Base-by-base conservation (phyloP, 2,113 vertebrate genomes). In the Oreocharis arfaki region DNA sequence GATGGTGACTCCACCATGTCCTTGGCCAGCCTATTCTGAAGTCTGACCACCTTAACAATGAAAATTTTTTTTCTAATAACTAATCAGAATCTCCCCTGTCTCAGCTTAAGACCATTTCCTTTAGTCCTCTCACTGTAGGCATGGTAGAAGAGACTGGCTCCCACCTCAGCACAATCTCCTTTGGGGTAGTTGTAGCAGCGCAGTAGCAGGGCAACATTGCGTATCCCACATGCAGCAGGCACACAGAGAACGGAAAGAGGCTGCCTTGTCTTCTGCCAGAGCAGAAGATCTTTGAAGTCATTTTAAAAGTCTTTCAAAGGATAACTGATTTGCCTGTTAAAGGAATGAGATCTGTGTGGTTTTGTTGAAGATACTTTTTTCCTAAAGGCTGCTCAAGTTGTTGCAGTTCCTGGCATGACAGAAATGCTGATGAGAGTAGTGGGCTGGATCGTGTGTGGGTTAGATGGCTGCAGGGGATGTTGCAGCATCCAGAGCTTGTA, bases 121-220 rank as follows among this genome's bases (percentile, higher is more conserved):
- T 55, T 56, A 42, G 41, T 49, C 44, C 6, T 41, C n/a, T 55
- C 41, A 32, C 17, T 42, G 15, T 4, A 69, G 47, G 17, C 55
- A 60, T 10, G 4, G 28, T 21, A 55, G 41, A 76, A 83, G 41
- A 55, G 46, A 47, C 11, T 26, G 49, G 26, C 44, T 47, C 26
- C 21, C 30, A 55, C 30, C 30, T 68, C 30, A 41, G 14, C 21
- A 22, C 24, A 3, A 4, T 41, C 18, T 63, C 26, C 79, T 69
- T 42, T 35, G 18, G 63, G 37, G 16, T 17, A 59, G 19, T 11
- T 33, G 33, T 19, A 59, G 52, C 32, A 30, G 11, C 16, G 28
- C 49, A 55, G 28, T 6, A 14, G 7, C 30, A 42, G 41, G 1
- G 3, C 15, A 46, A 24, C 9, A 0, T 33, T 42, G 30, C 1